These are phyloP conservation scores for Platynereis dumerilii DNA, from an alignment of 2,888 invertebrate genomes.

Conservation along the genomic window DNA sequence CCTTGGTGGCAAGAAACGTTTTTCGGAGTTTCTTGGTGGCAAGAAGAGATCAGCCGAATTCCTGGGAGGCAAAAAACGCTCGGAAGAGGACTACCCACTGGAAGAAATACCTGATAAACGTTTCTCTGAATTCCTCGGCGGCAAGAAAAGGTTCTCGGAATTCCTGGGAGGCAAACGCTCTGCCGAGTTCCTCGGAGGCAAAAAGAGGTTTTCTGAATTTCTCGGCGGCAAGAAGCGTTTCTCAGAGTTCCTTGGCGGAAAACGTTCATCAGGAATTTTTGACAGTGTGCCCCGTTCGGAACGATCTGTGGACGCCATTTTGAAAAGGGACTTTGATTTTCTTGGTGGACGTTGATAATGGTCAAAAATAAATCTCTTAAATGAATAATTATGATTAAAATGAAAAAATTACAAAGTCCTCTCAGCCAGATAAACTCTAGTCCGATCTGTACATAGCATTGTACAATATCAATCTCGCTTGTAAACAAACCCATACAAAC, in stretches of 20 bases:
- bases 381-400: too few relatives aligned
- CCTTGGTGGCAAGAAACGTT: slow-evolving; percentile 32
- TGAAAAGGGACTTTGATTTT: slow-evolving; percentile 22
- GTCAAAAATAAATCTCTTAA: too few relatives aligned
- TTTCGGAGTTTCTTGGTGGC: slow-evolving; percentile 33
- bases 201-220: background rate
- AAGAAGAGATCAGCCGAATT: slow-evolving; percentile 23
- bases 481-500: too few relatives aligned
- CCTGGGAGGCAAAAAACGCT: slow-evolving; percentile 26
- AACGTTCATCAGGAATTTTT: background rate
- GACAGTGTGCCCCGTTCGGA: too few relatives aligned
- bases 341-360: slow-evolving; percentile 13
- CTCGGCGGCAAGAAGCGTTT: slow-evolving; percentile 9
- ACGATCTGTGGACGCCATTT: slow-evolving; percentile 2
- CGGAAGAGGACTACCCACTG: slow-evolving; percentile 29
- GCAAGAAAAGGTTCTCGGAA: slow-evolving; percentile 27
- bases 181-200: slow-evolving; percentile 26
- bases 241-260: slow-evolving; percentile 22
- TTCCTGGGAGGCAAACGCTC: slow-evolving; percentile 25
- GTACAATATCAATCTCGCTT: too few relatives aligned
- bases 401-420: too few relatives aligned
- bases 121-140: slow-evolving; percentile 34
- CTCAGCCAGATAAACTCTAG: too few relatives aligned
- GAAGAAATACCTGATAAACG: slow-evolving; percentile 21
- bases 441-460: too few relatives aligned